Evolutionary conservation across 2,888 invertebrate genomes (phyloP).

Genomic region (Mycogona germanica): DNA sequence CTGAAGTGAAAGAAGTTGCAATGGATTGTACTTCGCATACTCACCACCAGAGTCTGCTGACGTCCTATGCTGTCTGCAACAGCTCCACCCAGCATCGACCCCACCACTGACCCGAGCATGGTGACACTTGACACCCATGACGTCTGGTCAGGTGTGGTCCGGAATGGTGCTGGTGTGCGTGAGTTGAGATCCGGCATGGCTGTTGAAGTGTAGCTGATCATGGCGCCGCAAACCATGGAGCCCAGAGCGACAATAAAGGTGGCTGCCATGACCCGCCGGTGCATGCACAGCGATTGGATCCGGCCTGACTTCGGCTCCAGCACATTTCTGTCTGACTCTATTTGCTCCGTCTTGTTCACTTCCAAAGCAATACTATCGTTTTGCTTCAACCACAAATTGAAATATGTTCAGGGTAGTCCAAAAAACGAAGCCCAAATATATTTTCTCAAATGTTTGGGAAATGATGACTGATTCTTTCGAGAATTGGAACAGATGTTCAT

Average conservation of each 20-base stretch:
- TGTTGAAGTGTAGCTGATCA: constrained; percentile 4
- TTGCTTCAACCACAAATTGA: not conserved
- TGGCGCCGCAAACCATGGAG: constrained; percentile 6
- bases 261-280: not conserved
- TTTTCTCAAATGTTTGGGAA: too few species aligned
- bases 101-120: constrained; percentile 71
- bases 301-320: not conserved
- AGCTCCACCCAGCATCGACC: constrained; percentile 70
- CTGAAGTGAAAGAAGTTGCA: constrained; percentile 38
- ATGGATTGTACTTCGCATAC: constrained; percentile 53
- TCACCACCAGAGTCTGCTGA: constrained; percentile 35
- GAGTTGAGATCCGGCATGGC: constrained; percentile 5
- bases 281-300: not conserved
- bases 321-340: not conserved
- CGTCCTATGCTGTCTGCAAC: constrained; percentile 70
- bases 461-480: too few species aligned
- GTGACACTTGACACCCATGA: constrained; percentile 77
- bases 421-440: too few species aligned
- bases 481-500: too few species aligned
- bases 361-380: too few species aligned
- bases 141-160: constrained; percentile 39
- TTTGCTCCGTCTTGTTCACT: too few species aligned
- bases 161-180: not conserved
- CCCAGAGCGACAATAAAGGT: constrained; percentile 2
- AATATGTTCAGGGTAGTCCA: too few species aligned